These are phyloP conservation scores for Urosaurus nigricauda DNA, from an alignment of 2,797 vertebrate species.

Conservation along the genomic window DNA sequence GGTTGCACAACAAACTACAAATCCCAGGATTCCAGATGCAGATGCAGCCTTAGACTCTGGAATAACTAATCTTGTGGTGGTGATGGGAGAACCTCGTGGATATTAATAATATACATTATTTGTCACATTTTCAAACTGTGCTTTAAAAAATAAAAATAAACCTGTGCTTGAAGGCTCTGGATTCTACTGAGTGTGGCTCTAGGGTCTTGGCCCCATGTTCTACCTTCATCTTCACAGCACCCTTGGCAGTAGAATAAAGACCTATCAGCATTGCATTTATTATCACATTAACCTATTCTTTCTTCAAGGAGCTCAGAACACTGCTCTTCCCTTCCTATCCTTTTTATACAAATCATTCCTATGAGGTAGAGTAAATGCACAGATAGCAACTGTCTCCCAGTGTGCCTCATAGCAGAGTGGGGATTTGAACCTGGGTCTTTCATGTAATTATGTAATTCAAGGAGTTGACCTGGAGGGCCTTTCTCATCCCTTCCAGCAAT, in stretches of 20 bases:
- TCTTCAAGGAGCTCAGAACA: not conserved
- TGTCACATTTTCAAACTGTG: too few relatives aligned
- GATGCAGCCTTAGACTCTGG: not conserved
- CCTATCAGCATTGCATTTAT: not conserved
- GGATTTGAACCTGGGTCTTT: not conserved
- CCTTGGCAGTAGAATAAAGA: not conserved
- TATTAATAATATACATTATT: too few relatives aligned
- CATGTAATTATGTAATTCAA: too few relatives aligned
- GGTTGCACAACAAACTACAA: too few relatives aligned
- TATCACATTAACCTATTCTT: not conserved
- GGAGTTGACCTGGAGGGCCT: too few relatives aligned
- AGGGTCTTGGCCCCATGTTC: too few relatives aligned
- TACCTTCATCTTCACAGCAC: not conserved
- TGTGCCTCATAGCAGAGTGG: not conserved
- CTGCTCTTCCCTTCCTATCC: not conserved
- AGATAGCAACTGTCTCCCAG: not conserved
- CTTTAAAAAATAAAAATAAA: too few relatives aligned
- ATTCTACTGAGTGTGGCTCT: too few relatives aligned
- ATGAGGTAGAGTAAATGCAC: not conserved
- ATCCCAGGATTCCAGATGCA: too few relatives aligned
- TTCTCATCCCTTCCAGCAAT: too few relatives aligned
- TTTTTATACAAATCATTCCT: not conserved
- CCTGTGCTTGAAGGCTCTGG: too few relatives aligned
- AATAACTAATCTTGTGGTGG: not conserved
- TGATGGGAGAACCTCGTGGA: not conserved